Conservation (phyloP, 2,888 invertebrate species). For the Papilio gigon region DNA sequence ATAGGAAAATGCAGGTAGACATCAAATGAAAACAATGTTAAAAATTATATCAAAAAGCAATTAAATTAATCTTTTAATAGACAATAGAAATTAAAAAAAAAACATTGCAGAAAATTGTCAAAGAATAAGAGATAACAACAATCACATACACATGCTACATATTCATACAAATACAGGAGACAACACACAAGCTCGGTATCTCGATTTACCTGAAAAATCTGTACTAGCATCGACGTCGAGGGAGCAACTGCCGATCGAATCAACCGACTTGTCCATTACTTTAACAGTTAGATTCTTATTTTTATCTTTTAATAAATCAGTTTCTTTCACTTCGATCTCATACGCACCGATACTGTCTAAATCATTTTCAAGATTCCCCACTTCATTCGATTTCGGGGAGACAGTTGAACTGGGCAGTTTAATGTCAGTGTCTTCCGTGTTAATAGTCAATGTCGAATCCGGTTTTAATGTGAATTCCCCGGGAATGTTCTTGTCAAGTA, state of each 20-base stretch:
- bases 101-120: slow-evolving; percentile 7
- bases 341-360: slow-evolving; percentile 75
- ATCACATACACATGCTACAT: slow-evolving; percentile 51
- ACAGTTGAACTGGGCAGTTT: slow-evolving; percentile 75
- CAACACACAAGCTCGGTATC: slow-evolving; percentile 44
- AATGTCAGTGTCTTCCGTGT: slow-evolving; percentile 76
- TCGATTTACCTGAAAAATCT: slow-evolving; percentile 86
- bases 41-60: slow-evolving; percentile 31
- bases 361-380: slow-evolving; percentile 58
- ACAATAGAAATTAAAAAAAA: slow-evolving; percentile 18
- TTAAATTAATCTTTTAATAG: slow-evolving; percentile 13
- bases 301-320: slow-evolving; percentile 67
- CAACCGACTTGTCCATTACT: slow-evolving; percentile 89
- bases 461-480: slow-evolving; percentile 57
- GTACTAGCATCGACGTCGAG: slow-evolving; percentile 91
- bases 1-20: slow-evolving; percentile 30
- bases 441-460: slow-evolving; percentile 71
- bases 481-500: slow-evolving; percentile 70
- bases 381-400: slow-evolving; percentile 69
- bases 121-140: slow-evolving; percentile 48
- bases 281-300: slow-evolving; percentile 74
- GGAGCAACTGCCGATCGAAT: slow-evolving; percentile 94
- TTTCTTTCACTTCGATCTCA: slow-evolving; percentile 76
- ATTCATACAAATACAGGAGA: slow-evolving; percentile 46
- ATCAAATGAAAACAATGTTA: slow-evolving; percentile 10